Conservation (phyloP, 2,113 vertebrate species). For the Bolborhynchus lineola region DNA sequence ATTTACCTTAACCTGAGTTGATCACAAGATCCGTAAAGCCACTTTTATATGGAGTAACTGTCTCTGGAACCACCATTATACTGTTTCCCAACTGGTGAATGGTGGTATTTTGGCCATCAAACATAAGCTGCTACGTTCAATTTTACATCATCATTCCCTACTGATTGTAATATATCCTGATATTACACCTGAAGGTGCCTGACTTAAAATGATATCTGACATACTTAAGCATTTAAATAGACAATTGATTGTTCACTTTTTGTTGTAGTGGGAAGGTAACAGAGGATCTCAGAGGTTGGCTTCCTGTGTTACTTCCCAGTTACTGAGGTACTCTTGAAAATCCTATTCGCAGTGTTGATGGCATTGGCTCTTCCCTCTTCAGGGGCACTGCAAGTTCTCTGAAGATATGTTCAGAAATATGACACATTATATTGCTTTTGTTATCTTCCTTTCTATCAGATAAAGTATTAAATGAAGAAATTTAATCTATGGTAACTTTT, state of each 20-base stretch:
- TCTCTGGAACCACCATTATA: neutral
- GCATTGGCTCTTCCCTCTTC: neutral
- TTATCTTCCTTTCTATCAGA: neutral
- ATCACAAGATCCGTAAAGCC: neutral
- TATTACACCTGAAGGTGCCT: neutral
- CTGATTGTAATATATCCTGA: neutral
- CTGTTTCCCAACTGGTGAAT: neutral
- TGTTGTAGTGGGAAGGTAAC: neutral
- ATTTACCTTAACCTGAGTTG: neutral
- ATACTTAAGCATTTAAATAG: neutral
- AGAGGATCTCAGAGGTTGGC: neutral
- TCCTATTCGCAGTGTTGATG: neutral
- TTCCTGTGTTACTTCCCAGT: neutral
- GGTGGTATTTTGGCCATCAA: neutral
- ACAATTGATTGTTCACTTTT: neutral
- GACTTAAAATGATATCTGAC: neutral
- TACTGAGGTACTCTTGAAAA: neutral
- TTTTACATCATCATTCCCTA: neutral
- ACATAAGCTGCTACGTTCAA: neutral
- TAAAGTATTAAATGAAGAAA: neutral
- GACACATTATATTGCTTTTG: neutral
- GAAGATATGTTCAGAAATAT: neutral
- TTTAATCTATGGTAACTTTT: neutral
- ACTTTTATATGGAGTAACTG: neutral
- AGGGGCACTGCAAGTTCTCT: neutral